Evolutionary conservation across 2,888 invertebrate species (phyloP).

Genomic region (Ectemnius lituratus): DNA sequence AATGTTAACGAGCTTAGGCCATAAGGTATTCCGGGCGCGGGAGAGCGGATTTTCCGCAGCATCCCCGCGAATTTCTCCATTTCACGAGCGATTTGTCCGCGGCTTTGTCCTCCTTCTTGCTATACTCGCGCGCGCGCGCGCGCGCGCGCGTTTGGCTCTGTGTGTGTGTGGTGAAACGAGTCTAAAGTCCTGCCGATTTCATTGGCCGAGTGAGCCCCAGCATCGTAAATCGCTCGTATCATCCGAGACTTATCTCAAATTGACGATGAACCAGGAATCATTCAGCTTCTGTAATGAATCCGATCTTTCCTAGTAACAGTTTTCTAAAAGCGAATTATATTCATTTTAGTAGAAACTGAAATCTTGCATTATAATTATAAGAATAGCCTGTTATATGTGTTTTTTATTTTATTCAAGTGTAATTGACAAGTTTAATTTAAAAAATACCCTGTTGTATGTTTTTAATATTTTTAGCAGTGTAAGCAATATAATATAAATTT

Average conservation of each 20-base stretch:
- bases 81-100: slow-evolving; percentile 62
- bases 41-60: slow-evolving; percentile 57
- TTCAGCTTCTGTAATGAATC: too few species aligned
- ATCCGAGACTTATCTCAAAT: slow-evolving; percentile 32
- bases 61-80: slow-evolving; percentile 60
- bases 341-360: too few species aligned
- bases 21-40: slow-evolving; percentile 56
- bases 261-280: slow-evolving; percentile 8
- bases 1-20: slow-evolving; percentile 54
- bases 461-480: too few species aligned
- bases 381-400: too few species aligned
- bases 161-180: slow-evolving; percentile 31
- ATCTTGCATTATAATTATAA: too few species aligned
- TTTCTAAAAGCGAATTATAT: neutral
- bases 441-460: too few species aligned
- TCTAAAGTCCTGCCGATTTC: slow-evolving; percentile 43
- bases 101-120: slow-evolving; percentile 27
- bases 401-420: too few species aligned
- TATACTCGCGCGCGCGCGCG: too few species aligned
- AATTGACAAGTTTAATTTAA: too few species aligned
- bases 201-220: slow-evolving; percentile 39
- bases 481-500: too few species aligned
- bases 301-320: neutral
- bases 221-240: slow-evolving; percentile 43
- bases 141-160: too few species aligned